Evolutionary conservation across 2,113 vertebrate species (phyloP).

Genomic region (Colossoma macropomum): DNA sequence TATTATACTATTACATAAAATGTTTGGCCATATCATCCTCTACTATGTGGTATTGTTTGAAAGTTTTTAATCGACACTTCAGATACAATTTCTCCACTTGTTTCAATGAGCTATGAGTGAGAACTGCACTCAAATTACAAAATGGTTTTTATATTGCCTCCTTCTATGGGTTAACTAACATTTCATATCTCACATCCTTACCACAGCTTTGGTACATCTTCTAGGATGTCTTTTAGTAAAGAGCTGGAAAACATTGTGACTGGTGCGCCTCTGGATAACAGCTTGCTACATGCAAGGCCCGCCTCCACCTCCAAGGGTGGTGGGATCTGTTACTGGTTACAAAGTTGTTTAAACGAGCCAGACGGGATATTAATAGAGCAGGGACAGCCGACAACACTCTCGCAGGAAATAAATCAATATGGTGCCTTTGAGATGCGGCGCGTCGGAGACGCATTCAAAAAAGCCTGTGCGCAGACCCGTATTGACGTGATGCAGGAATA

Average conservation of each 20-base stretch:
- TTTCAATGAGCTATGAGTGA: too few relatives aligned
- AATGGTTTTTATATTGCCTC: too few relatives aligned
- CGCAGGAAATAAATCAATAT: conserved; percentile 70
- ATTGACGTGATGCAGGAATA: conserved; percentile 53
- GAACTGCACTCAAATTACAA: too few relatives aligned
- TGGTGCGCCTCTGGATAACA: conserved; percentile 12
- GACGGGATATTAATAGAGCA: conserved; percentile 72
- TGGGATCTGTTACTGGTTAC: conserved; percentile 59
- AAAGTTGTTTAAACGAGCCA: conserved; percentile 65
- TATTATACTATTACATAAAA: too few relatives aligned
- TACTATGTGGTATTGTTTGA: too few relatives aligned
- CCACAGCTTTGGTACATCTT: background rate
- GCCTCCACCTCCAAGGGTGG: background rate
- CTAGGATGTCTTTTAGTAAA: background rate
- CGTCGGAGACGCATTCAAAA: conserved; percentile 27
- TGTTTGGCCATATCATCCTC: too few relatives aligned
- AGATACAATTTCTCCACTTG: too few relatives aligned
- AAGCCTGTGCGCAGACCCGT: conserved; percentile 16
- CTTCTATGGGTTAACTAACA: background rate
- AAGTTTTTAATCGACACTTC: too few relatives aligned
- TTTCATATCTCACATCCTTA: background rate
- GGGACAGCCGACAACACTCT: conserved; percentile 59
- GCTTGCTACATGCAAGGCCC: background rate
- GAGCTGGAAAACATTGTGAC: background rate
- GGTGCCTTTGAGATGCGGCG: conserved; percentile 55